These are phyloP conservation scores for Scaptomyza pallida DNA, from an alignment of 1,140 invertebrate species.

Conservation along the genomic window DNA sequence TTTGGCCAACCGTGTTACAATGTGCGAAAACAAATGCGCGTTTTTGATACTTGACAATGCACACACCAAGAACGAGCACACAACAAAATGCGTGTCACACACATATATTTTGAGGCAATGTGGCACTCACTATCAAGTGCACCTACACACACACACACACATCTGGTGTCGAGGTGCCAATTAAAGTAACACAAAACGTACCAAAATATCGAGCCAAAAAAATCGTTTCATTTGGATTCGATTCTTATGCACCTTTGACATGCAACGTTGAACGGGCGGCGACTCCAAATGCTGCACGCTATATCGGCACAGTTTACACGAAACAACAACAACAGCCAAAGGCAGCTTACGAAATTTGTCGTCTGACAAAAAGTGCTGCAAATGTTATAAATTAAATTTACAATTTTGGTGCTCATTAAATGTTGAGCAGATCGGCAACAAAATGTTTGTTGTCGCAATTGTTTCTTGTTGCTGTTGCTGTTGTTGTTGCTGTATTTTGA, in stretches of 20 bases:
- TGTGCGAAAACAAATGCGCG: constrained; percentile 65
- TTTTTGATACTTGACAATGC: constrained; percentile 45
- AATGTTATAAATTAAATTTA: constrained; percentile 82
- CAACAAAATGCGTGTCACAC: constrained; percentile 45
- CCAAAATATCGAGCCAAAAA: constrained; percentile 17
- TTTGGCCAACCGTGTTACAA: constrained; percentile 45
- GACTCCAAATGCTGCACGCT: constrained; percentile 22
- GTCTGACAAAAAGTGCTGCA: constrained; percentile 76
- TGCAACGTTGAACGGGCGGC: constrained; percentile 45
- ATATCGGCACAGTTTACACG: constrained; percentile 74
- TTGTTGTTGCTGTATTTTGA: constrained; percentile 18
- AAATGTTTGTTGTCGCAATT: constrained; percentile 45
- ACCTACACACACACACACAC: constrained; percentile 44
- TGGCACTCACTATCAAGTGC: constrained; percentile 54
- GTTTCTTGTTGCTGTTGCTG: constrained; percentile 13
- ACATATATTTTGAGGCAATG: constrained; percentile 60
- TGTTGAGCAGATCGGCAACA: constrained; percentile 45
- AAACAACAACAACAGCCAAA: constrained; percentile 32
- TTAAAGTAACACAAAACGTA: constrained; percentile 62
- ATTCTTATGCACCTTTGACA: constrained; percentile 80
- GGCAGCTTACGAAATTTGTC: constrained; percentile 83
- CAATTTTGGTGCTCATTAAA: constrained; percentile 81
- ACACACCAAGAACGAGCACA: not conserved
- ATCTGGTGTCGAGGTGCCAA: constrained; percentile 71
- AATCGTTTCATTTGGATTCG: constrained; percentile 27